Evolutionary conservation across 2,888 invertebrate genomes (phyloP).

Genomic region (Ceramica pisi): DNA sequence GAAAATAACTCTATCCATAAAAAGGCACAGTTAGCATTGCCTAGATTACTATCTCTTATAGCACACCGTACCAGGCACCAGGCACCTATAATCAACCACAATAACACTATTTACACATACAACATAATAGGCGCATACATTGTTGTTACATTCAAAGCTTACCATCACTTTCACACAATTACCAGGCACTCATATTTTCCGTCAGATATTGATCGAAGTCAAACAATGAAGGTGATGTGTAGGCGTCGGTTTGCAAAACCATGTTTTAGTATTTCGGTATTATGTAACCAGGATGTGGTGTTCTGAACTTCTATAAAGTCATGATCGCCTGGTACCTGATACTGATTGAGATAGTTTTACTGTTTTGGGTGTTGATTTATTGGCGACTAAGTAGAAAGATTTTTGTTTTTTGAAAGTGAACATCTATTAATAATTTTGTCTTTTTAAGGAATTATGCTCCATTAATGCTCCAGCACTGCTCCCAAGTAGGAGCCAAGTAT

Average conservation of each 20-base stretch:
- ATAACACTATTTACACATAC: conserved; percentile 35
- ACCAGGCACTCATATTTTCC: conserved; percentile 53
- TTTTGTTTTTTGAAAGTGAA: too few relatives aligned
- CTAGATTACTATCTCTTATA: background rate
- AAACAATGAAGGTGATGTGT: conserved; percentile 65
- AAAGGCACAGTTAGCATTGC: background rate
- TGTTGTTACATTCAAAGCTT: conserved; percentile 39
- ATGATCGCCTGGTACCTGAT: conserved; percentile 52
- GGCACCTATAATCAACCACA: conserved; percentile 4
- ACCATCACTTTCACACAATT: conserved; percentile 62
- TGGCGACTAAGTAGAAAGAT: too few relatives aligned
- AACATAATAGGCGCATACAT: conserved; percentile 26
- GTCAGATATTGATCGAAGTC: conserved; percentile 63
- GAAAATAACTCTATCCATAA: background rate
- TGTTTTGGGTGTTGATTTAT: background rate
- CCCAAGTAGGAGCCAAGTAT: too few relatives aligned
- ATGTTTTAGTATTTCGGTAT: conserved; percentile 59
- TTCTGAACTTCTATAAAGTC: conserved; percentile 34
- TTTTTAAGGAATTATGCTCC: too few relatives aligned
- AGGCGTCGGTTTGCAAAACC: conserved; percentile 64
- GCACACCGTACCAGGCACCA: background rate
- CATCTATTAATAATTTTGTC: too few relatives aligned
- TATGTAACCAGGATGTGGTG: conserved; percentile 63
- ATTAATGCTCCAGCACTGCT: too few relatives aligned
- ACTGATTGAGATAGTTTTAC: conserved; percentile 31